Conservation (phyloP, 2,113 vertebrate genomes). For the Perognathus longimembris region DNA sequence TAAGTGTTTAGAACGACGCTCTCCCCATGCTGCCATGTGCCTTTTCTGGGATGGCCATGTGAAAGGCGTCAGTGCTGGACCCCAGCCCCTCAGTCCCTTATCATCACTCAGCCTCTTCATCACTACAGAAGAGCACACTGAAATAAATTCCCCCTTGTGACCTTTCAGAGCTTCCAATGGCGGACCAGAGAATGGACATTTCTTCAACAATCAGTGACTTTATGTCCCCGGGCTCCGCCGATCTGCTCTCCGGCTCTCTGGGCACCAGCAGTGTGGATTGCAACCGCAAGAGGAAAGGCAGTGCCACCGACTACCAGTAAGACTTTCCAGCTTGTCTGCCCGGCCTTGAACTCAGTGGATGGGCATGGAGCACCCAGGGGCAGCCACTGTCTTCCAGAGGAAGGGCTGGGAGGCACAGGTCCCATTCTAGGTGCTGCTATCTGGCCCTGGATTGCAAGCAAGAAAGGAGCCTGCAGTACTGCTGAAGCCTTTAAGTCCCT, state of each 20-base stretch:
- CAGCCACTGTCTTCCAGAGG: neutral
- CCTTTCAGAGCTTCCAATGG: slow-evolving; percentile 94
- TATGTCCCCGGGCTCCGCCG: slow-evolving; percentile 95
- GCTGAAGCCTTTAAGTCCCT: neutral
- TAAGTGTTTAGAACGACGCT: neutral
- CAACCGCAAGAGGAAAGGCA: slow-evolving; percentile 98
- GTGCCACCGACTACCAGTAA: slow-evolving; percentile 98
- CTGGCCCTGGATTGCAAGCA: neutral
- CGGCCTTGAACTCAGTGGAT: neutral
- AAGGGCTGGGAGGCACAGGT: neutral
- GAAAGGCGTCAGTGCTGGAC: neutral
- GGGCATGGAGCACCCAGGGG: neutral
- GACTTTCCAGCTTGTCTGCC: slow-evolving; percentile 64
- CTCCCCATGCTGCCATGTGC: neutral
- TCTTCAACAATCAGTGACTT: slow-evolving; percentile 99
- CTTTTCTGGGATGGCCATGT: neutral
- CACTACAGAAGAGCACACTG: neutral
- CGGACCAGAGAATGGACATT: slow-evolving; percentile 99
- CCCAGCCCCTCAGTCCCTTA: no score
- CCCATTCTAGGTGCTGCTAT: neutral
- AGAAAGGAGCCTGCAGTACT: neutral
- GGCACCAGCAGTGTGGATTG: slow-evolving; percentile 94
- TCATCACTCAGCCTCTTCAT: neutral
- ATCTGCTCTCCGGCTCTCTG: slow-evolving; percentile 96
- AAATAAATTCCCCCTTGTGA: slow-evolving; percentile 24